Conservation (phyloP, 2,888 invertebrate species). For the Drosophila neutralis region DNA sequence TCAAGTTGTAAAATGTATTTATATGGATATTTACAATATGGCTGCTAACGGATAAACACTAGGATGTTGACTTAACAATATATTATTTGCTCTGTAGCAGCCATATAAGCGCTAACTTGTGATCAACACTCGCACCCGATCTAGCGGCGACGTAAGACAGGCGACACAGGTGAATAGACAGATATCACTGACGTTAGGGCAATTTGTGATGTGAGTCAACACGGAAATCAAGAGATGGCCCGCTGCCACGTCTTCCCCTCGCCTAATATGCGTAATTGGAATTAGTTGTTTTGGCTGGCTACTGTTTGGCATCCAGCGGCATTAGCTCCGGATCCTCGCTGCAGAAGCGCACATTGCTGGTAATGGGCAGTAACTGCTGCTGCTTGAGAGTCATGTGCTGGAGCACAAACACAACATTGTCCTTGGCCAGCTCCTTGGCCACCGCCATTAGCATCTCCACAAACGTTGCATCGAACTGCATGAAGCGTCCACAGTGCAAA, state of each 20-base stretch:
- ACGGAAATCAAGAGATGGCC: background rate
- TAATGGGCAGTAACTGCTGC: conserved; percentile 66
- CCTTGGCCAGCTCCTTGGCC: conserved; percentile 86
- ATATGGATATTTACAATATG: conserved; percentile 26
- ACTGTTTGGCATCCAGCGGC: conserved; percentile 35
- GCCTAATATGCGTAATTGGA: background rate
- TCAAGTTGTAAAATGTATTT: conserved; percentile 26
- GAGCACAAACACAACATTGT: conserved; percentile 86
- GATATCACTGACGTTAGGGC: conserved; percentile 16
- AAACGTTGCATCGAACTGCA: conserved; percentile 89
- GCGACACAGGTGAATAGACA: background rate
- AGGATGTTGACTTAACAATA: conserved; percentile 29
- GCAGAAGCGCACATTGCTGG: conserved; percentile 68
- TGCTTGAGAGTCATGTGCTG: conserved; percentile 70
- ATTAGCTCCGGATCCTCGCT: conserved; percentile 51
- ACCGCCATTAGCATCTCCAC: conserved; percentile 87
- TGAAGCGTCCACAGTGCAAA: conserved; percentile 88
- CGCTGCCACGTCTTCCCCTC: background rate
- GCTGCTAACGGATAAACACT: conserved; percentile 35
- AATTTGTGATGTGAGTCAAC: conserved; percentile 30
- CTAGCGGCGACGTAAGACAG: background rate
- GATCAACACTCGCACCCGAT: conserved; percentile 32
- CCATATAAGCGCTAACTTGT: conserved; percentile 22
- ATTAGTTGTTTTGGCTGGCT: conserved; percentile 1
- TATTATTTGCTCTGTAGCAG: conserved; percentile 30